Evolutionary conservation across 2,888 invertebrate species (phyloP).

Genomic region (Buathra laborator): DNA sequence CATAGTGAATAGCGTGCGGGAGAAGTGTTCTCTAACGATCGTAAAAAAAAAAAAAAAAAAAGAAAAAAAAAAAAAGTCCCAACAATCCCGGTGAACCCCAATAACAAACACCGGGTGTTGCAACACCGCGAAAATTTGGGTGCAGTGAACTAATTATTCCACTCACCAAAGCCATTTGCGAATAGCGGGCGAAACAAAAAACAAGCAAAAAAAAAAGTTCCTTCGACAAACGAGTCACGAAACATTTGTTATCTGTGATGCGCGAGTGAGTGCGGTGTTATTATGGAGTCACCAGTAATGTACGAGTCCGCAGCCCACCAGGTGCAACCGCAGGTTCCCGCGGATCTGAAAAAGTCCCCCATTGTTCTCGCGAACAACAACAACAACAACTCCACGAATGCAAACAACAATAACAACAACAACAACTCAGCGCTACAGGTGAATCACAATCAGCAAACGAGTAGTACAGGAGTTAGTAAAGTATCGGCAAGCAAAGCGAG

Average conservation of each 20-base stretch:
- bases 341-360: conserved; percentile 88
- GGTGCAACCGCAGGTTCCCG: conserved; percentile 84
- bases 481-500: conserved; percentile 87
- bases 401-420: conserved; percentile 82
- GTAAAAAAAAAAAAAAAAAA: neutral
- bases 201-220: neutral
- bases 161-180: neutral
- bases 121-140: neutral
- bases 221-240: neutral
- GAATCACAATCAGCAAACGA: conserved; percentile 86
- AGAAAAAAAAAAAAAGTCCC: neutral
- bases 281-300: conserved; percentile 95
- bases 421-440: conserved; percentile 86
- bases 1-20: neutral
- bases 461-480: conserved; percentile 85
- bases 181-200: neutral
- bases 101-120: neutral
- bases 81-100: neutral
- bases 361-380: conserved; percentile 86
- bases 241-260: conserved; percentile 77
- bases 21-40: neutral
- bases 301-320: conserved; percentile 90
- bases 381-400: conserved; percentile 81
- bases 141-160: neutral
- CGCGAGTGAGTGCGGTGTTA: conserved; percentile 76